phyloP scores from a whole-genome alignment of 2,113 vertebrate genomes.

The Microtus oregoni region DNA sequence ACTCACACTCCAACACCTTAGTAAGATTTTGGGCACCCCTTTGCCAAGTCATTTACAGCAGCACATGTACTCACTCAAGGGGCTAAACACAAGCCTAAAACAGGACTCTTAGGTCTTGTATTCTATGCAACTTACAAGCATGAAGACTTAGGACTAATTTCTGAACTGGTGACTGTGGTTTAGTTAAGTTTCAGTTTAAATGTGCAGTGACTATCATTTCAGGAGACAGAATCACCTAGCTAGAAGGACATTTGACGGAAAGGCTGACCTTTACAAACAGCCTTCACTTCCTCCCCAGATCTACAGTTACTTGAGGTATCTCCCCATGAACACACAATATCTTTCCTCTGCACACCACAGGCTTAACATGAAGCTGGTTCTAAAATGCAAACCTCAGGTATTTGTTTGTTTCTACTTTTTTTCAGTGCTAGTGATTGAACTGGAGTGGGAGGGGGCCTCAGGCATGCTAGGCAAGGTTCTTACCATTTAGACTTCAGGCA shows the following conservation, averaged over 20 bases:
- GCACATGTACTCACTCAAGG: neutral
- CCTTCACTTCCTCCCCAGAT: neutral
- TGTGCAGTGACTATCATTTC: neutral
- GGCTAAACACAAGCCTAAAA: neutral
- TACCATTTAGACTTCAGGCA: neutral
- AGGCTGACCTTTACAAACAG: neutral
- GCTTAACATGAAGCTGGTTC: neutral
- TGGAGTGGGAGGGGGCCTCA: neutral
- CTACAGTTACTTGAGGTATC: neutral
- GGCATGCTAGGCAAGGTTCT: too few species aligned
- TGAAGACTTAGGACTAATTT: neutral
- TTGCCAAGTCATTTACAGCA: neutral
- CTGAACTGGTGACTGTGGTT: neutral
- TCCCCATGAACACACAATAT: neutral
- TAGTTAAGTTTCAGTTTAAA: neutral
- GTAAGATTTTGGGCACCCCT: neutral
- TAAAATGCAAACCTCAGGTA: too few species aligned
- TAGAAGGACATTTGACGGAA: neutral
- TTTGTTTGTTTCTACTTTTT: too few species aligned
- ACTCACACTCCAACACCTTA: neutral
- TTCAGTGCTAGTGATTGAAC: neutral
- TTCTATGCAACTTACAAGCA: neutral
- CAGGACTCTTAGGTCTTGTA: neutral
- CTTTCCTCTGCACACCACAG: neutral
- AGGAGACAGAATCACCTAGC: neutral